Conservation (phyloP, 2,888 invertebrate genomes). For the Epistrophe eligans region DNA sequence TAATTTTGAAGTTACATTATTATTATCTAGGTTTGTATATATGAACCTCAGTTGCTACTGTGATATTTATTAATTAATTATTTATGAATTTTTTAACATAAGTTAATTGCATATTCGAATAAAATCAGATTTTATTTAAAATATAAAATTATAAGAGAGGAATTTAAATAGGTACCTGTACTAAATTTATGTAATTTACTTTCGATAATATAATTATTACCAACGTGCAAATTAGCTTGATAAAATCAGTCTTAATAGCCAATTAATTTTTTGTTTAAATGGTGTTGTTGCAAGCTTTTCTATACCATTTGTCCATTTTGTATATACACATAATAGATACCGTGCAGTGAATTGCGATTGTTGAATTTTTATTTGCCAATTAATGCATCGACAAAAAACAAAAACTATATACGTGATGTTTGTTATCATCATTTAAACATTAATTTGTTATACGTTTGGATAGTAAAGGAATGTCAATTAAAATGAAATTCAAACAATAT, state of each 20-base stretch:
- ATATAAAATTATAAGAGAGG: neutral
- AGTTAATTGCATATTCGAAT: neutral
- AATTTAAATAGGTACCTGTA: neutral
- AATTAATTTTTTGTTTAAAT: slow-evolving; percentile 14
- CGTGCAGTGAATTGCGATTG: neutral
- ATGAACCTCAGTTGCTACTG: neutral
- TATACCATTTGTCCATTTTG: neutral
- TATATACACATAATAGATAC: no score
- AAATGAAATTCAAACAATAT: slow-evolving; percentile 1
- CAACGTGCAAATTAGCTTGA: neutral
- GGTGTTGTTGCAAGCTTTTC: neutral
- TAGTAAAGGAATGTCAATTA: neutral
- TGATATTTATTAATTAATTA: neutral
- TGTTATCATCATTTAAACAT: slow-evolving; percentile 9
- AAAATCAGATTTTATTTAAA: neutral
- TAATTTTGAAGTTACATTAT: no score
- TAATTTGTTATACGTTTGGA: neutral
- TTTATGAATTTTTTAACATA: neutral
- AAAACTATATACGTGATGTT: neutral
- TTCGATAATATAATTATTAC: neutral
- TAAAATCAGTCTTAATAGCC: slow-evolving; percentile 33
- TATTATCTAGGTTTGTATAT: no score
- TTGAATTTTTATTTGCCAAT: slow-evolving; percentile 32
- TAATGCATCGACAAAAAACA: neutral
- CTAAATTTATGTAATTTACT: neutral